Conservation (phyloP, 2,113 vertebrate genomes). For the Microtus oregoni region DNA sequence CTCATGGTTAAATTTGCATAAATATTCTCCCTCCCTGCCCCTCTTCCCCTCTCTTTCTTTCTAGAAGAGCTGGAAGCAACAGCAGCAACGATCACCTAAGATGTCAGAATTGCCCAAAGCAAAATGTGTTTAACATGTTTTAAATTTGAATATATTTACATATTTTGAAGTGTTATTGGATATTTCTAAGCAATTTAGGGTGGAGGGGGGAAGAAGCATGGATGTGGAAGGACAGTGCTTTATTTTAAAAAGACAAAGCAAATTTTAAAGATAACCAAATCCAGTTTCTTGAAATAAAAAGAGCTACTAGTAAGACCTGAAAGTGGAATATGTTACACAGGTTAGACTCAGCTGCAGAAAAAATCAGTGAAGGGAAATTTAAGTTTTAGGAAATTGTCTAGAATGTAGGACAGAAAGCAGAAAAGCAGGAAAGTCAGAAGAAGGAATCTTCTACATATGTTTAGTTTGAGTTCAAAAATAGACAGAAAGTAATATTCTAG, state of each 20-base stretch:
- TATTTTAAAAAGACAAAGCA: background rate
- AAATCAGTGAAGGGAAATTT: background rate
- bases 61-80: background rate
- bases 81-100: background rate
- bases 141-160: background rate
- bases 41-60: background rate
- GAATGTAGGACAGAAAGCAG: background rate
- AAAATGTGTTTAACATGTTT: background rate
- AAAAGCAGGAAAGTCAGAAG: background rate
- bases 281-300: background rate
- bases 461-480: background rate
- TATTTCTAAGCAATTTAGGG: background rate
- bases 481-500: background rate
- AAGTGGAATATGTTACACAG: background rate
- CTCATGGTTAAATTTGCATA: background rate
- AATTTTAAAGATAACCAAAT: background rate
- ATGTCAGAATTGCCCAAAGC: background rate
- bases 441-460: background rate
- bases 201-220: background rate
- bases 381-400: background rate
- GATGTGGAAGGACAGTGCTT: background rate
- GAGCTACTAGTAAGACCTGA: background rate
- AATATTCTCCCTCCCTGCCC: background rate
- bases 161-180: background rate
- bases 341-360: background rate